Conservation (phyloP, 2,797 vertebrate genomes). For the Helostoma temminkii region DNA sequence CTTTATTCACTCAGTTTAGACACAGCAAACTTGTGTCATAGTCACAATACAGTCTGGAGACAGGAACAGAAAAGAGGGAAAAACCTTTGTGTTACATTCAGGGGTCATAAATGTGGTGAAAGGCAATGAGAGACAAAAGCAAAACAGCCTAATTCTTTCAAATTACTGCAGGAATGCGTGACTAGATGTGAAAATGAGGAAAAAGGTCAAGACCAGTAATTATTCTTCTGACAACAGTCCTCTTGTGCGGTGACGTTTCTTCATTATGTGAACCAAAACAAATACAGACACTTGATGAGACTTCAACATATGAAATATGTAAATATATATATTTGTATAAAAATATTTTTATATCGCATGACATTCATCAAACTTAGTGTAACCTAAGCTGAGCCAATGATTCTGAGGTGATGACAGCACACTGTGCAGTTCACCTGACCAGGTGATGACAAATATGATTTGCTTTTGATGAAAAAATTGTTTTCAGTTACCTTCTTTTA, state of each 20-base stretch:
- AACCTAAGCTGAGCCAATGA: slow-evolving; percentile 21
- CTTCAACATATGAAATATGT: slow-evolving; percentile 21
- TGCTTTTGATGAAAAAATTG: neutral
- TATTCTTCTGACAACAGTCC: slow-evolving; percentile 32
- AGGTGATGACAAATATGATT: slow-evolving; percentile 27
- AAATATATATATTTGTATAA: slow-evolving; percentile 34
- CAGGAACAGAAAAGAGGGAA: slow-evolving; percentile 16
- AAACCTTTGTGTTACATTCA: slow-evolving; percentile 23
- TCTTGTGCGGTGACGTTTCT: slow-evolving; percentile 37
- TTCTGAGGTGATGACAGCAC: slow-evolving; percentile 49
- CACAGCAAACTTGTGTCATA: slow-evolving; percentile 14
- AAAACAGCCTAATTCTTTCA: slow-evolving; percentile 59
- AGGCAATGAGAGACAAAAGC: slow-evolving; percentile 51
- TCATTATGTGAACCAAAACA: slow-evolving; percentile 36
- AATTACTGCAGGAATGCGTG: slow-evolving; percentile 53
- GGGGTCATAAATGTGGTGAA: slow-evolving; percentile 39
- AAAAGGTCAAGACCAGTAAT: slow-evolving; percentile 66
- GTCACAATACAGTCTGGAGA: slow-evolving; percentile 32
- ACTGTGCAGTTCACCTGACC: slow-evolving; percentile 33
- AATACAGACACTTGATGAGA: slow-evolving; percentile 36
- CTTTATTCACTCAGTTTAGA: slow-evolving; percentile 8
- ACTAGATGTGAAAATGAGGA: slow-evolving; percentile 51
- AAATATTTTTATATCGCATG: slow-evolving; percentile 48
- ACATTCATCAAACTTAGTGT: slow-evolving; percentile 17
- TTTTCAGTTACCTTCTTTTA: neutral